Conservation (phyloP, 2,113 vertebrate species). For the Perccottus glenii region DNA sequence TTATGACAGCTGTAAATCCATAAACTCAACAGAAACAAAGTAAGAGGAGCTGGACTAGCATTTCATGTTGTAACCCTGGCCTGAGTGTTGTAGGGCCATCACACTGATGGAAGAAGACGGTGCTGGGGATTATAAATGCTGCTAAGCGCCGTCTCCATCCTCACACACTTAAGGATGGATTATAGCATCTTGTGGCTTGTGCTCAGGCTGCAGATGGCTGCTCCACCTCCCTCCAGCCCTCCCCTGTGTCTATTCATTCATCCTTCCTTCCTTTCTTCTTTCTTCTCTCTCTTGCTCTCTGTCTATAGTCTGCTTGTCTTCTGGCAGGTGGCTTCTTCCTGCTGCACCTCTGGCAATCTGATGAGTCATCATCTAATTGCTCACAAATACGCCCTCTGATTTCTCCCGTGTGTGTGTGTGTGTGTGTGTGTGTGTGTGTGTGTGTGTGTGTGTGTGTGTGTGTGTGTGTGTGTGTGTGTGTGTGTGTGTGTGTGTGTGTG, state of each 20-base stretch:
- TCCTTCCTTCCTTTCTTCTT: slow-evolving; percentile 14
- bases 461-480: no score
- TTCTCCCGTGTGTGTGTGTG: no score
- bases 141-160: slow-evolving; percentile 41
- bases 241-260: slow-evolving; percentile 23
- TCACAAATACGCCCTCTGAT: slow-evolving; percentile 25
- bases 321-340: slow-evolving; percentile 44
- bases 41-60: slow-evolving; percentile 25
- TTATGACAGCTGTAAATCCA: slow-evolving; percentile 16
- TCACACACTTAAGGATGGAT: slow-evolving; percentile 66
- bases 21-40: slow-evolving; percentile 18
- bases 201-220: slow-evolving; percentile 59
- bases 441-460: no score
- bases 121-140: slow-evolving; percentile 62
- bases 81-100: slow-evolving; percentile 43
- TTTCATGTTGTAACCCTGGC: slow-evolving; percentile 23
- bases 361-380: slow-evolving; percentile 51
- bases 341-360: slow-evolving; percentile 30
- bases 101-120: slow-evolving; percentile 59
- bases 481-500: no score
- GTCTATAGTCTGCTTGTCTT: slow-evolving; percentile 18
- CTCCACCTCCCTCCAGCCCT: slow-evolving; percentile 44
- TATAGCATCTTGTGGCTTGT: slow-evolving; percentile 51
- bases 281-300: not conserved
- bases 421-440: no score